Percentiles rank a stretch among this genome's conserved stretches.
Conservation (phyloP, 37 sponge, comb jelly and placozoan species). For the Geodia barretti region DNA sequence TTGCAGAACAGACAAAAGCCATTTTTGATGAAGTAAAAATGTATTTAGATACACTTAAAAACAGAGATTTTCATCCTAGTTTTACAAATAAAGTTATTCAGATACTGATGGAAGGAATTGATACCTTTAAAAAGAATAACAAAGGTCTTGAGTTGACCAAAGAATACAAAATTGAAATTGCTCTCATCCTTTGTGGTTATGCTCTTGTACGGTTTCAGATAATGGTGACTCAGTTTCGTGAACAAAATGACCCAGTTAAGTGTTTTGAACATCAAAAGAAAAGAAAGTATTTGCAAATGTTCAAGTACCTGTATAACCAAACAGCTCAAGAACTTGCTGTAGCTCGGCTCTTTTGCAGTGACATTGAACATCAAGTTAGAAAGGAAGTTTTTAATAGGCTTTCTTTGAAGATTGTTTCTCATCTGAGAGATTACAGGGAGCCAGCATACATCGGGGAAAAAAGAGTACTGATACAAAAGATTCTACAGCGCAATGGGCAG, state of each 20-base stretch:
- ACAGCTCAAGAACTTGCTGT: not conserved
- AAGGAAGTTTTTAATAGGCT: not conserved
- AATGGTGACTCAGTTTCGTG: not conserved
- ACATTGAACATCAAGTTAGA: not conserved
- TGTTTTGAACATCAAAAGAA: not conserved
- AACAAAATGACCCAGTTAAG: not conserved
- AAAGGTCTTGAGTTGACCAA: not conserved
- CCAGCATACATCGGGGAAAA: not conserved
- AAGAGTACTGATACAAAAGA: not conserved
- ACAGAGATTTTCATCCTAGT: not conserved
- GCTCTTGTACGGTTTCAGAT: not conserved
- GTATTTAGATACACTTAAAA: too few species aligned
- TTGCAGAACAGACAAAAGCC: not conserved
- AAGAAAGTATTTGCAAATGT: not conserved
- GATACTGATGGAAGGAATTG: not conserved
- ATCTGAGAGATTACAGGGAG: not conserved
- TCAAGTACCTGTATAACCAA: not conserved
- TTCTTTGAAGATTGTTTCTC: not conserved
- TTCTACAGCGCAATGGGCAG: not conserved
- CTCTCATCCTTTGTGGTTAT: not conserved
- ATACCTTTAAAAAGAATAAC: not conserved
- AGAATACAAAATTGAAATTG: not conserved
- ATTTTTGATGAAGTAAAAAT: not conserved
- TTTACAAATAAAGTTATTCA: not conserved
- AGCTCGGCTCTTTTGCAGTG: not conserved